phyloP scores from a whole-genome alignment of 2,113 vertebrate species.

The Mirounga angustirostris region DNA sequence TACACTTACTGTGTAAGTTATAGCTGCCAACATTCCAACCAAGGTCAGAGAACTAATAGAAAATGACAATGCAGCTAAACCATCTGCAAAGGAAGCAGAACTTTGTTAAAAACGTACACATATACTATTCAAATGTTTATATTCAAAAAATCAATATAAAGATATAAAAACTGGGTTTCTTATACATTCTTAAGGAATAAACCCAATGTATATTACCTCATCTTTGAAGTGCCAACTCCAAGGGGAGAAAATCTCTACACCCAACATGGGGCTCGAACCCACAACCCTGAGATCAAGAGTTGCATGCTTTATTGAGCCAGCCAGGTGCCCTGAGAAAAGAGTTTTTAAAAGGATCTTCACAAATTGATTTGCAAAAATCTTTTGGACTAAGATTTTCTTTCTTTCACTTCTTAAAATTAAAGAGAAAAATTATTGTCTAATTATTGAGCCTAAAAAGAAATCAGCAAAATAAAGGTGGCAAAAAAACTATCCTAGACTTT shows the following conservation, averaged over 20 bases:
- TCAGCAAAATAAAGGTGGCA: neutral
- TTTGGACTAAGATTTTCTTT: constrained; percentile 43
- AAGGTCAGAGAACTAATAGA: constrained; percentile 98
- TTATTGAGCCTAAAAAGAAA: neutral
- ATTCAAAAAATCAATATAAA: neutral
- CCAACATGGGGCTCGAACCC: neutral
- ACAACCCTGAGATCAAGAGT: neutral
- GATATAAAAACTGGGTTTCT: neutral
- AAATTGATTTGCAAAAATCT: constrained; percentile 31
- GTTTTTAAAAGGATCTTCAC: constrained; percentile 22
- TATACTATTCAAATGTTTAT: neutral
- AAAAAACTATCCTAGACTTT: neutral
- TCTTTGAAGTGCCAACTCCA: neutral
- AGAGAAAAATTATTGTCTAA: constrained; percentile 34
- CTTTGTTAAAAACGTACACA: constrained; percentile 21
- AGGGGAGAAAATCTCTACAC: neutral
- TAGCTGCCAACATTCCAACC: constrained; percentile 98
- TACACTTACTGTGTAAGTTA: constrained; percentile 98
- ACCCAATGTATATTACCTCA: neutral
- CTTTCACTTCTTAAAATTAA: constrained; percentile 57
- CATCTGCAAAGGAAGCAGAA: constrained; percentile 89
- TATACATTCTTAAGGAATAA: constrained; percentile 8
- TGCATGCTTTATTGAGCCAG: neutral
- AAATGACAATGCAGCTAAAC: constrained; percentile 96
- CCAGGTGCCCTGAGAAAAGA: neutral